A percentile compares a stretch with the other conserved stretches of the same genome.
Conservation (phyloP, 2,797 vertebrate genomes). For the Premnoplex brunnescens region DNA sequence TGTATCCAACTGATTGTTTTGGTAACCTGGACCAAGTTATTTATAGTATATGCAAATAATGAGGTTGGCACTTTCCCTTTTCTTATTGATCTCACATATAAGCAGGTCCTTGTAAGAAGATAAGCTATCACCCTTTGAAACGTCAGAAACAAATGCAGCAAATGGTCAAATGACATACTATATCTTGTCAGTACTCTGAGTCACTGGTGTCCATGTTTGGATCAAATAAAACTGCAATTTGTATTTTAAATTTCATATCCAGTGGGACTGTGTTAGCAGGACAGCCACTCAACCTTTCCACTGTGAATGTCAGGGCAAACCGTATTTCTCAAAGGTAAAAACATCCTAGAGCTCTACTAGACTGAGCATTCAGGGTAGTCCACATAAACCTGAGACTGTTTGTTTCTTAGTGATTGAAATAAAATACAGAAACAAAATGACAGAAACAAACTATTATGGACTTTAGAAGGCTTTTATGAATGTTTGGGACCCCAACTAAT, state of each 20-base stretch:
- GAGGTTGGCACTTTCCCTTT: background rate
- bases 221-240: slow-evolving; percentile 5
- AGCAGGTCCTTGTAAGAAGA: background rate
- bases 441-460: background rate
- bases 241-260: background rate
- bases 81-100: background rate
- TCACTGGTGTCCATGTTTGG: background rate
- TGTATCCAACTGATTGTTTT: background rate
- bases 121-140: background rate
- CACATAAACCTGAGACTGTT: background rate
- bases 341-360: background rate
- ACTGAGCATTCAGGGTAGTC: background rate
- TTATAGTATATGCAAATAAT: background rate
- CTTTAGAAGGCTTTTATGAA: background rate
- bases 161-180: background rate
- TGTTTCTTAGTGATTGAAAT: background rate
- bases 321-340: background rate
- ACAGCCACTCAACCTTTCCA: background rate
- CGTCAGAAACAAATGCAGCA: slow-evolving; percentile 12
- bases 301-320: background rate
- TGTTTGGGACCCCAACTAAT: background rate
- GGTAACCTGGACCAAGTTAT: background rate
- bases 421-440: background rate
- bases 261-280: background rate
- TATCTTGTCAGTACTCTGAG: background rate